Percentiles rank a stretch among this genome's conserved stretches.
Evolutionary conservation across 2,888 invertebrate species (phyloP).

Genomic region (Drosophila aldrichi): DNA sequence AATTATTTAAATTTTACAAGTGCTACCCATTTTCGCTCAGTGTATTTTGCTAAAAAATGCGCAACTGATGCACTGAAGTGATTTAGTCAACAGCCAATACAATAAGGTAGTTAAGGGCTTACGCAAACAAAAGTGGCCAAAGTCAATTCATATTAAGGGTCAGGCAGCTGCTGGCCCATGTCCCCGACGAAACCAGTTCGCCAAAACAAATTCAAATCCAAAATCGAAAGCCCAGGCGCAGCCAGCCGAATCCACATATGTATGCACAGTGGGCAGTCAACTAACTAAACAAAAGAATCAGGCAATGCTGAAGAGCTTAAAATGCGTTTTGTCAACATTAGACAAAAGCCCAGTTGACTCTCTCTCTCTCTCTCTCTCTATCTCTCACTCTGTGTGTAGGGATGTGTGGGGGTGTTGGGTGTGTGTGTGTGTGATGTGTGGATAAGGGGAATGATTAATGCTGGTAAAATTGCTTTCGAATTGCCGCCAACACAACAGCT

Average conservation of each 20-base stretch:
- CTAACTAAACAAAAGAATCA: conserved; percentile 69
- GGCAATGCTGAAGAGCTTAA: conserved; percentile 77
- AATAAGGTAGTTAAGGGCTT: conserved; percentile 48
- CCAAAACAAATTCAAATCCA: conserved; percentile 32
- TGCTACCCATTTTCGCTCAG: conserved; percentile 5
- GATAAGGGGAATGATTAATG: conserved; percentile 73
- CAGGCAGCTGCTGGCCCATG: not conserved
- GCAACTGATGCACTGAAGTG: conserved; percentile 31
- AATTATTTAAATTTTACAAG: not conserved
- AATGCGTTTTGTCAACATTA: conserved; percentile 84
- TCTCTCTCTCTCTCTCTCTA: not conserved
- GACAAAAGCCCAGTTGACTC: conserved; percentile 38
- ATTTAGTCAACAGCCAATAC: conserved; percentile 41
- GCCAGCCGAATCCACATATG: conserved; percentile 13
- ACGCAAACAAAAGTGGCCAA: conserved; percentile 46
- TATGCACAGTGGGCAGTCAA: conserved; percentile 35
- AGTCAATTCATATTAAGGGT: conserved; percentile 43
- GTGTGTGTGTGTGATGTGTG: conserved; percentile 46
- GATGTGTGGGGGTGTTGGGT: conserved; percentile 4
- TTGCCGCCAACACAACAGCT: conserved; percentile 57
- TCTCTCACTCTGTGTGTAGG: not conserved
- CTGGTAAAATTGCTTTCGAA: conserved; percentile 79
- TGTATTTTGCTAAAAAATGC: conserved; percentile 23
- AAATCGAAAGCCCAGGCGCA: conserved; percentile 44
- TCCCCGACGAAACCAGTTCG: conserved; percentile 3